Evolutionary conservation across 1,140 invertebrate species (phyloP), one percentile per base, ranked within the genome.

Genomic region (Vanessa atalanta): DNA sequence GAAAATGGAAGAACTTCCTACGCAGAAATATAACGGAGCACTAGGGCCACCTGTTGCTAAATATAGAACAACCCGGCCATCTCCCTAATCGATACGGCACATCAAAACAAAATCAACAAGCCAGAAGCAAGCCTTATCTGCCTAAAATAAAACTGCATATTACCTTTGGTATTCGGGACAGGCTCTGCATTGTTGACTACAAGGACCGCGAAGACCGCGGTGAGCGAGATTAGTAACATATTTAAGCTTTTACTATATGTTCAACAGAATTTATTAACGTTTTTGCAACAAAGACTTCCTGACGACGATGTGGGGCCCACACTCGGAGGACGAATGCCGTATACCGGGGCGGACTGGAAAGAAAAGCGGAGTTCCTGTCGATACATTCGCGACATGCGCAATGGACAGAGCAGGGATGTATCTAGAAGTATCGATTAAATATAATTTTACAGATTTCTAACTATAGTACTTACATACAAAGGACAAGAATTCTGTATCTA

Each of bases 341-440:
- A 79, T 81, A 77, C 76, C 76, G 73, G 83, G 80, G 81, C 75
- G 78, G 76, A 80, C 79, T 82, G 84, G 82, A 84, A 83, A 88
- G 85, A 86, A 87, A 86, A 88, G 79, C 83, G 81, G 81, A 75
- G 84, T 72, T 83, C 75, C 75, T 89, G 87, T 92, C 90, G 86
- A 92, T 92, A 92, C 88, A 83, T 85, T 86, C 79, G 85, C 83
- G 86, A 89, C 90, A 90, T 92, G 90, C 90, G 90, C 90, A 92
- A 79, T 92, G 80, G 65, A 73, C 65, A 26, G 23, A 7, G 65
- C 90, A 92, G 88, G 81, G 86, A 61, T 77, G 88, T 51, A 92
- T 77, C 87, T 31, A 57, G n/a, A 23, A 61, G 26, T 4, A n/a
- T 13, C 13, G 12, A 14, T 57, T 23, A 13, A 20, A 15, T n/a